Percentiles rank a stretch among this genome's conserved stretches.
Evolutionary conservation across 2,113 vertebrate genomes (phyloP).

Genomic region (Pelobates fuscus): DNA sequence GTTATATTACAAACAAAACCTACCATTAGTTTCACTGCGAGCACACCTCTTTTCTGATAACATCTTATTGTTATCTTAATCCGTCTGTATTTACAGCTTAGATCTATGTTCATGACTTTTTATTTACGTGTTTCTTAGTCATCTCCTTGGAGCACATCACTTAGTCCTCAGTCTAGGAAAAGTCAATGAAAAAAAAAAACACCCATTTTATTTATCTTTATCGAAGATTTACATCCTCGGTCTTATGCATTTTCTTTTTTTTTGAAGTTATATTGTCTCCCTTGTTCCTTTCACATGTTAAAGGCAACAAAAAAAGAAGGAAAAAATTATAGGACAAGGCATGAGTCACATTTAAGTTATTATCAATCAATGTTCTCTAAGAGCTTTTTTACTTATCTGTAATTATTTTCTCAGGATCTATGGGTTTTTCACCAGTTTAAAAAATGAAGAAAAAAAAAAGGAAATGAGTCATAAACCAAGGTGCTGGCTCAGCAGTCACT

Average conservation of each 20-base stretch:
- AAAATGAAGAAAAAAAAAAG: slow-evolving; percentile 3
- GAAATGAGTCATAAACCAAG: slow-evolving; percentile 40
- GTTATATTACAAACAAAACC: not conserved
- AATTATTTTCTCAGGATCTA: slow-evolving; percentile 37
- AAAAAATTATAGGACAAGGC: slow-evolving; percentile 16
- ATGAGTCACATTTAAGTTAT: slow-evolving; percentile 39
- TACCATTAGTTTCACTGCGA: slow-evolving; percentile 29
- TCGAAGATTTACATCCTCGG: slow-evolving; percentile 10
- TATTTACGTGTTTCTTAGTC: not conserved
- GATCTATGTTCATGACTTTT: slow-evolving; percentile 8
- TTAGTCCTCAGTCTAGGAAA: not conserved
- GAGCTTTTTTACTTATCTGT: slow-evolving; percentile 44
- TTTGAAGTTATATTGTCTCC: slow-evolving; percentile 7
- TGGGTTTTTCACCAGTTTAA: slow-evolving; percentile 28
- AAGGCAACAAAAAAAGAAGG: slow-evolving; percentile 4
- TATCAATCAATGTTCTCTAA: slow-evolving; percentile 32
- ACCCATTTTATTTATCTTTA: slow-evolving; percentile 11
- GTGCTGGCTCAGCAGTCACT: slow-evolving; percentile 26
- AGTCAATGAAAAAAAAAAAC: not conserved
- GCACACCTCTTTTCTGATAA: slow-evolving; percentile 21
- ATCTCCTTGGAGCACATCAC: slow-evolving; percentile 5
- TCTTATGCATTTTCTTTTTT: not conserved
- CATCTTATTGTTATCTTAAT: slow-evolving; percentile 42
- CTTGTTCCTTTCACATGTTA: slow-evolving; percentile 13
- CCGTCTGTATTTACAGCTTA: slow-evolving; percentile 23